Base-by-base conservation (phyloP, 2,797 vertebrate genomes). In the Sparidentex hasta region DNA sequence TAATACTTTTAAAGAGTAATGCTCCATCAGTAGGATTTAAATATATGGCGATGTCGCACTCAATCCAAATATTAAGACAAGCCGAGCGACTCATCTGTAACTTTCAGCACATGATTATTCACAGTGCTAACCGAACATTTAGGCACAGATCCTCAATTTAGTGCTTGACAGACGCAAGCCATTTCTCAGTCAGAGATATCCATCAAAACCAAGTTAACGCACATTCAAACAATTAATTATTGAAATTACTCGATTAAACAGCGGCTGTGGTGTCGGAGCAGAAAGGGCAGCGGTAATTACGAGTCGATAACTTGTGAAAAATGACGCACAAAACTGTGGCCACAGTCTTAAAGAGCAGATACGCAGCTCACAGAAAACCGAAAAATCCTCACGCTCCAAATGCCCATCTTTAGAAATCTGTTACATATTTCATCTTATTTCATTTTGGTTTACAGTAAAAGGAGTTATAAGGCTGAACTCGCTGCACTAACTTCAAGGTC, bases 271-370 rank as follows among this genome's bases (percentile, higher is more conserved):
- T 67, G 85, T 82, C 56, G 13, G 78, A 74, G 68, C 85, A 78
- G 78, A 86, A 87, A 87, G 88, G 88, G 72, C 89, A 88, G 59
- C 72, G 70, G 76, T 82, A 88, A 90, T 90, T 88, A 90, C 23
- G 48, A 90, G 68, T 74, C 64, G 54, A 88, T 87, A 86, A 84
- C 43, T 88, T 79, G 75, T 29, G 77, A 81, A 63, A 82, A 82
- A 76, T 74, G 71, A 66, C 54, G 33, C 46, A 74, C 23, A 61
- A 55, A 78, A 27, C 33, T 71, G 27, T 47, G 54, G 29, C 58
- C 48, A 9, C 11, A 7, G 54, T 69, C 59, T 4, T 4, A 52
- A 73, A 74, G 41, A 82, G 41, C 44, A 61, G 18, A 61, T 23
- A 33, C 29, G 38, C 9, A 11, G 38, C 9, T 38, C 38, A 38